A percentile compares a stretch with the other conserved stretches of the same genome.
Evolutionary conservation across 2,113 vertebrate species (phyloP).

Genomic region (Phocoena phocoena): DNA sequence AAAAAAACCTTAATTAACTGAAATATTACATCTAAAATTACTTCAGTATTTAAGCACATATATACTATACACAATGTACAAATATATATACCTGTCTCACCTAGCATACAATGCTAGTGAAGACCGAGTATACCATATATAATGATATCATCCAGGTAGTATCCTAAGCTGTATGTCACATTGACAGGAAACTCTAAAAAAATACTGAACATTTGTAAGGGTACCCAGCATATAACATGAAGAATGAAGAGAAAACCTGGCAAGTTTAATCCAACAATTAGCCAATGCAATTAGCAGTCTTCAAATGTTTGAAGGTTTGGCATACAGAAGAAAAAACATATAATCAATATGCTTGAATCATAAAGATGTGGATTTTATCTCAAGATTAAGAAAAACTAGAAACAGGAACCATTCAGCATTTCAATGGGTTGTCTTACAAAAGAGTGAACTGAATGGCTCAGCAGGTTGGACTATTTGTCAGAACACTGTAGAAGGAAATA

Average conservation of each 20-base stretch:
- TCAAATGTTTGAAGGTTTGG: neutral
- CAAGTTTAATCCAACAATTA: neutral
- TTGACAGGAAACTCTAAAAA: neutral
- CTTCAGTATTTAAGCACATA: neutral
- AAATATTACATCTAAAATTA: conserved; percentile 51
- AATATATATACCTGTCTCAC: neutral
- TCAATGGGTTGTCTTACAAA: neutral
- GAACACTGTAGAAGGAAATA: neutral
- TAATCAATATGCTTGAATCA: neutral
- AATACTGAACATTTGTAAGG: neutral
- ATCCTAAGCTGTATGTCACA: neutral
- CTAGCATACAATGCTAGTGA: neutral
- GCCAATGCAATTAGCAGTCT: neutral
- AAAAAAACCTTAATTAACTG: conserved; percentile 64
- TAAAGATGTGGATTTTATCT: conserved; percentile 1
- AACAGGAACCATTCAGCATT: neutral
- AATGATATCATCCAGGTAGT: neutral
- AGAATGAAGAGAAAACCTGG: neutral
- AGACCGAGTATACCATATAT: neutral
- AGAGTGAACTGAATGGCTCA: neutral
- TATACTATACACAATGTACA: conserved; percentile 2
- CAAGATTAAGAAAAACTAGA: conserved; percentile 26
- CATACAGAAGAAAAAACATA: conserved; percentile 1
- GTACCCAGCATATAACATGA: neutral
- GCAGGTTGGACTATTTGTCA: neutral